Evolutionary conservation across 2,797 vertebrate species (phyloP).

Genomic region (Acrocephalus scirpaceus): DNA sequence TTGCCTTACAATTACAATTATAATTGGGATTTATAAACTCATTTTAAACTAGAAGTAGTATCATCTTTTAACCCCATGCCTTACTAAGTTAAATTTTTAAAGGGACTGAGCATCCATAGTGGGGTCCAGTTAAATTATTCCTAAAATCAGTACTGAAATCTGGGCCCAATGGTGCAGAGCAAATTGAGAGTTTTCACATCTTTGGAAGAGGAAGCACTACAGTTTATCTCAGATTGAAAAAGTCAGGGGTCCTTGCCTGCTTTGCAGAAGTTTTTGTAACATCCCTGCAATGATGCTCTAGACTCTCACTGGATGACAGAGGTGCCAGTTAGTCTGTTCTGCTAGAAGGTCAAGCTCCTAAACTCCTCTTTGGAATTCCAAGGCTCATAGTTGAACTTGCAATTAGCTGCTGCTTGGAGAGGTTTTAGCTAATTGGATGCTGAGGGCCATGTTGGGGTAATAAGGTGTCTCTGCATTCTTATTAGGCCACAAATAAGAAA

Average conservation of each 20-base stretch:
- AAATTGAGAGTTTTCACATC: neutral
- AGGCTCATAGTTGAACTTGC: neutral
- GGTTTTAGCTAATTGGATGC: neutral
- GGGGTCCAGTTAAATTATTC: neutral
- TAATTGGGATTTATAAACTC: neutral
- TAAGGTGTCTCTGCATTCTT: neutral
- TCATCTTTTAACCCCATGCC: neutral
- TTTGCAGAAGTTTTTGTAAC: neutral
- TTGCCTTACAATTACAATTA: neutral
- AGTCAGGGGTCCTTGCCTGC: neutral
- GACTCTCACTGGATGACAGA: neutral
- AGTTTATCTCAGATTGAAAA: neutral
- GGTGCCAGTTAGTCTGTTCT: neutral
- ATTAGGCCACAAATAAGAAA: neutral
- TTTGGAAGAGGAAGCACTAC: neutral
- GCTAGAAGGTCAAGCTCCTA: neutral
- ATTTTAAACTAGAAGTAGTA: neutral
- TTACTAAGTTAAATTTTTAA: neutral
- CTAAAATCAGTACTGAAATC: neutral
- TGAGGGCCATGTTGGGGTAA: neutral
- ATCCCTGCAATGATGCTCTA: neutral
- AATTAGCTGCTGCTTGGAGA: conserved; percentile 1
- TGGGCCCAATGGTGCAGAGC: neutral
- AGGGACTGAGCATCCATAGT: neutral
- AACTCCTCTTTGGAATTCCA: neutral